Percentiles rank a stretch among this genome's conserved stretches.
Evolutionary conservation across 2,113 vertebrate species (phyloP).

Genomic region (Melanerpes formicivorus): DNA sequence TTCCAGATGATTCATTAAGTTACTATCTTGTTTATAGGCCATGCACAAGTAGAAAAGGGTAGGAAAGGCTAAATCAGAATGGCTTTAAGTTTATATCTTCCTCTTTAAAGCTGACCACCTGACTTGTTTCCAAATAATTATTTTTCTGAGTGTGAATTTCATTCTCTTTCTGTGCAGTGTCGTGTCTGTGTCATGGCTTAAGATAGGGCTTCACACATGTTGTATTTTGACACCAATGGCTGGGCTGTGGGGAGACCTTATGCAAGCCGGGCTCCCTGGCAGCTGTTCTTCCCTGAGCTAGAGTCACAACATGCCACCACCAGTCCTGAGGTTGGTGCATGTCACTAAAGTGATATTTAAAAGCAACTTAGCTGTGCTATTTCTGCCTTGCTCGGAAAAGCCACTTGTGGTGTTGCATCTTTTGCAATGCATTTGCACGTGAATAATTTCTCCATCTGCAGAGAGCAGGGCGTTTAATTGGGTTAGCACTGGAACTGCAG

Average conservation of each 20-base stretch:
- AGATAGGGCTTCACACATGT: accelerated
- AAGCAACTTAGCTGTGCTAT: neutral
- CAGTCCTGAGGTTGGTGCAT: neutral
- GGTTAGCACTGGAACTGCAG: neutral
- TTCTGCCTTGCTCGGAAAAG: neutral
- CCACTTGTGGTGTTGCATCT: neutral
- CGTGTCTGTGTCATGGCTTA: neutral
- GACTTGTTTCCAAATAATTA: neutral
- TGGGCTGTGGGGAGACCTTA: neutral
- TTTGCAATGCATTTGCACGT: accelerated
- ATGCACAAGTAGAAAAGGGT: neutral
- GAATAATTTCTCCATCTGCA: neutral
- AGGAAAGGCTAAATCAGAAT: neutral
- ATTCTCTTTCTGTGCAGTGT: accelerated
- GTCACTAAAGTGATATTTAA: neutral
- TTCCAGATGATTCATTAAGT: neutral
- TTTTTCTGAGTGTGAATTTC: neutral
- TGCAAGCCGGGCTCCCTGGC: neutral
- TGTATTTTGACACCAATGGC: neutral
- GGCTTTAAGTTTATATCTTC: neutral
- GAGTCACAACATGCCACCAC: neutral
- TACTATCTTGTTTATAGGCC: neutral
- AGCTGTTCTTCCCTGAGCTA: accelerated
- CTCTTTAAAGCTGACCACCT: neutral
- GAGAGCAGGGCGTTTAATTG: accelerated